Evolutionary conservation across 2,888 invertebrate genomes (phyloP).

Genomic region (Drosophila ustulata): DNA sequence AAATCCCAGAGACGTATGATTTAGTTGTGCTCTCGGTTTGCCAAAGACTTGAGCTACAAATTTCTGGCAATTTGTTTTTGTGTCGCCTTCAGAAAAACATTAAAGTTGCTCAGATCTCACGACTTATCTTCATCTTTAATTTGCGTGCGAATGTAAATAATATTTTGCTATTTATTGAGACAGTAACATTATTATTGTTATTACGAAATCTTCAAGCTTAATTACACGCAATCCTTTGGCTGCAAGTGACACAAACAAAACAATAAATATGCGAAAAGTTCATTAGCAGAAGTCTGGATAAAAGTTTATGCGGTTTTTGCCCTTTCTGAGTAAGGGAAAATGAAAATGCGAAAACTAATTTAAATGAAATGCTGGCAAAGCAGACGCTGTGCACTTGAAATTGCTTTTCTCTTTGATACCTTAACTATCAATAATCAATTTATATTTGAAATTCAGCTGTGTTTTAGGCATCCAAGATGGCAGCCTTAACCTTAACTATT

Average conservation of each 20-base stretch:
- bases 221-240: background rate
- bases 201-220: background rate
- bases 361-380: background rate
- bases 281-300: background rate
- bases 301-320: conserved; percentile 12
- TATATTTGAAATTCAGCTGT: too few relatives aligned
- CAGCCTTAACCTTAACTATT: too few relatives aligned
- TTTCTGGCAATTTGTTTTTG: conserved; percentile 48
- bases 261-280: background rate
- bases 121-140: conserved; percentile 13
- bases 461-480: too few relatives aligned
- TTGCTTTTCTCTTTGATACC: background rate
- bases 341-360: background rate
- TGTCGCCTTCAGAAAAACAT: conserved; percentile 25
- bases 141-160: conserved; percentile 1
- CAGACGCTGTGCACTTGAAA: background rate
- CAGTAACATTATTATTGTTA: background rate
- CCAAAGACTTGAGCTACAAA: conserved; percentile 40
- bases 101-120: conserved; percentile 3
- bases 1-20: conserved; percentile 50
- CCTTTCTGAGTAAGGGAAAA: background rate
- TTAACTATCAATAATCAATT: background rate
- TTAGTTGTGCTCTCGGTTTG: conserved; percentile 35
- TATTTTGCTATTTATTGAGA: background rate
- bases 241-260: conserved; percentile 5